Percentiles rank a stretch among this genome's conserved stretches.
These are phyloP conservation scores for Hydropotes inermis DNA, from an alignment of 2,113 vertebrate genomes.

Conservation along the genomic window DNA sequence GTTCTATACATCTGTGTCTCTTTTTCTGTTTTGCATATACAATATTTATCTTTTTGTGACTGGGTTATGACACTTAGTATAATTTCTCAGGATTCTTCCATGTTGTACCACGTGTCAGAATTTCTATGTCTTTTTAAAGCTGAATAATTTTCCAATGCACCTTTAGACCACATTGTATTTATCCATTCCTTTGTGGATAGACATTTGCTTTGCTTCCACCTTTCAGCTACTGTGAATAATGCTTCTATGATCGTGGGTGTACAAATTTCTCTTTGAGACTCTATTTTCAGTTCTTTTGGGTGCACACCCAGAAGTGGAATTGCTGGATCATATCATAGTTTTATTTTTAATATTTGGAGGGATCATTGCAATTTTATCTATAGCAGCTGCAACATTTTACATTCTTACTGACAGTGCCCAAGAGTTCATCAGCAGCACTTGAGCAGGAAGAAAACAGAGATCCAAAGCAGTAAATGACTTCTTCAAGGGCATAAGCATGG, in stretches of 20 bases:
- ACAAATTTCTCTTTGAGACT: neutral
- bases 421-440: too few relatives aligned
- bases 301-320: too few relatives aligned
- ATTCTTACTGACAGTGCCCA: rapidly evolving
- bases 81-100: neutral
- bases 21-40: too few relatives aligned
- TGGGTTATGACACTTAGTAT: neutral
- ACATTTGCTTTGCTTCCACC: neutral
- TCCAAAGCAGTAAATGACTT: neutral
- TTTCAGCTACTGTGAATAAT: neutral
- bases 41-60: neutral
- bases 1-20: too few relatives aligned
- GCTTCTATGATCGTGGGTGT: neutral
- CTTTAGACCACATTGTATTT: neutral
- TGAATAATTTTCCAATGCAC: neutral
- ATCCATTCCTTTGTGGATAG: neutral
- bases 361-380: neutral
- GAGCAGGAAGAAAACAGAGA: neutral
- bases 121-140: neutral
- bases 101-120: too few relatives aligned
- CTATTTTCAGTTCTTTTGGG: neutral
- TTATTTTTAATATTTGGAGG: neutral
- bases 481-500: too few relatives aligned
- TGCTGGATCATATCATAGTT: neutral
- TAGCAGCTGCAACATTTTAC: neutral